Percentiles rank a stretch among this genome's conserved stretches.
These are phyloP conservation scores for Dolichopus griseipennis DNA, from an alignment of 2,888 invertebrate genomes.

Conservation along the genomic window DNA sequence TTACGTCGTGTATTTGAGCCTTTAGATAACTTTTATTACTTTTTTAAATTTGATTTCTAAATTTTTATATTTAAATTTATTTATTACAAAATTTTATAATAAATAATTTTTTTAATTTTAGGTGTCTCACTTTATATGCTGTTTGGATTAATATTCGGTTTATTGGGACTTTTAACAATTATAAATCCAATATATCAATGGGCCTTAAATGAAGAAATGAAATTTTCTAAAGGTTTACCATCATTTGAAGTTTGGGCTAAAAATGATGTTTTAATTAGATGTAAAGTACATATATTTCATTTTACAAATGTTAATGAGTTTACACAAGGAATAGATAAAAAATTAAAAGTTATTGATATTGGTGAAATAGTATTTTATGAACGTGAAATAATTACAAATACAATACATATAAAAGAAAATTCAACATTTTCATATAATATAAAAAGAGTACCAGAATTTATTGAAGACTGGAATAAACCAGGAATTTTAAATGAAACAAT, in stretches of 20 bases:
- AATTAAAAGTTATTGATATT: slow-evolving; percentile 58
- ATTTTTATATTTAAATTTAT: neutral
- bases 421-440: slow-evolving; percentile 47
- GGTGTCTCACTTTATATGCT: slow-evolving; percentile 40
- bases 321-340: slow-evolving; percentile 52
- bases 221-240: slow-evolving; percentile 57
- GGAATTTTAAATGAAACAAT: slow-evolving; percentile 51
- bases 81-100: too few relatives aligned
- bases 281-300: slow-evolving; percentile 63
- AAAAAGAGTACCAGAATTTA: slow-evolving; percentile 46
- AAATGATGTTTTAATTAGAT: slow-evolving; percentile 55
- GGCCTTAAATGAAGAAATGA: slow-evolving; percentile 50
- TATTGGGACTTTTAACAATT: slow-evolving; percentile 24
- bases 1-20: too few relatives aligned
- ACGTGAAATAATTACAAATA: slow-evolving; percentile 20
- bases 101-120: slow-evolving; percentile 35
- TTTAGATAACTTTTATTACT: too few relatives aligned
- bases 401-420: slow-evolving; percentile 24
- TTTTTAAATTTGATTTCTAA: too few relatives aligned
- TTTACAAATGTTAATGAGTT: slow-evolving; percentile 65
- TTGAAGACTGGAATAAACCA: slow-evolving; percentile 50
- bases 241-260: slow-evolving; percentile 58
- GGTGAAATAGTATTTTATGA: slow-evolving; percentile 48
- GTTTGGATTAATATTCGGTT: slow-evolving; percentile 39
- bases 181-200: slow-evolving; percentile 52